Evolutionary conservation across 1,140 invertebrate species (phyloP).

Genomic region (Mactra quadrangularis): DNA sequence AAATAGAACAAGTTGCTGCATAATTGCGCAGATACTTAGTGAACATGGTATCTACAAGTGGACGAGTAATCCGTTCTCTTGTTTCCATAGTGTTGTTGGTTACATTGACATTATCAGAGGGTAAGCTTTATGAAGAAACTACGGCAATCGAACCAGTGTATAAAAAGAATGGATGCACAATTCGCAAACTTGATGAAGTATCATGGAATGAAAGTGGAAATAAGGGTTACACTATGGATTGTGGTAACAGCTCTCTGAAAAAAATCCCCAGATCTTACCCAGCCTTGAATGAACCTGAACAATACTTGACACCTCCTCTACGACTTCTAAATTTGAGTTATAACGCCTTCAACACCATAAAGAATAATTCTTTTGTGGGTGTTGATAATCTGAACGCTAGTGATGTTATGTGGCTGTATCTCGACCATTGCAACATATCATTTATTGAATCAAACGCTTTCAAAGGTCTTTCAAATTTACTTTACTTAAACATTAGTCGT

Average conservation of each 20-base stretch:
- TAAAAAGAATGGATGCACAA: too few species aligned
- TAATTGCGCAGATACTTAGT: too few species aligned
- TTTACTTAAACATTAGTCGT: conserved; percentile 35
- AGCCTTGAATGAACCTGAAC: not conserved
- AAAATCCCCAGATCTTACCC: not conserved
- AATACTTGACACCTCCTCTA: not conserved
- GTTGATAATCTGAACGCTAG: not conserved
- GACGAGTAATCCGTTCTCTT: too few species aligned
- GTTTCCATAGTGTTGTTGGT: too few species aligned
- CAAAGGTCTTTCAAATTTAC: not conserved
- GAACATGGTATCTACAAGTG: too few species aligned
- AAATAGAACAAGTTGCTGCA: too few species aligned
- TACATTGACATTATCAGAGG: too few species aligned
- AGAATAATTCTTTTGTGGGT: conserved; percentile 4
- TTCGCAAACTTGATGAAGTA: not conserved
- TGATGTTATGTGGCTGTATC: conserved; percentile 11
- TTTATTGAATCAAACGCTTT: conserved; percentile 16
- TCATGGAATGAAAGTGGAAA: not conserved
- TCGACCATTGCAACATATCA: not conserved
- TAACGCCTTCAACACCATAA: not conserved
- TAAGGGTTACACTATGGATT: not conserved
- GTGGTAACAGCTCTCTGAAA: not conserved
- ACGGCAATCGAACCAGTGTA: too few species aligned
- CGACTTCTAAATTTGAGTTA: conserved; percentile 16
- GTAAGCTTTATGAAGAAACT: too few species aligned